Base-by-base conservation (phyloP, 2,888 invertebrate genomes). In the Pheosia gnoma region DNA sequence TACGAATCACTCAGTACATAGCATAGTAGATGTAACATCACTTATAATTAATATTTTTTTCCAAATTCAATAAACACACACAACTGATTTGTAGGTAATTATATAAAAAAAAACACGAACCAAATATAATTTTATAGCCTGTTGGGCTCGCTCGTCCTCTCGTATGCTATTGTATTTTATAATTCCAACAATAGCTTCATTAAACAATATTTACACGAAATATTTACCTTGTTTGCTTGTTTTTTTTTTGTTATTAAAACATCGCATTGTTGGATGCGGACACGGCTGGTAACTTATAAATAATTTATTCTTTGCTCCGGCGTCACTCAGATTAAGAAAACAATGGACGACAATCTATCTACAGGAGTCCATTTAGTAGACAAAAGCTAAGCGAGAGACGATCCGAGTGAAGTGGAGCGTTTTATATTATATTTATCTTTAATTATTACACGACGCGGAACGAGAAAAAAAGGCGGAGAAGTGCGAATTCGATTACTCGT, bases 361-460 rank as follows among this genome's bases (percentile, higher is more conserved):
- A 87, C 84, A 89, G 76, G 81, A 86, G 81, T 87, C 86, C 86
- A 86, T 90, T 90, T 88, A 84, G 79, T 81, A 89, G 89, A 92
- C 88, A 90, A 92, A 89, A 87, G 88, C 82, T 74, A 80, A 82
- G 77, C 82, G 82, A 77, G 82, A 82, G 80, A 82, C 77, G 83
- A 84, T 83, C 78, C 74, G 65, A 68, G 85, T 80, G 86, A 88
- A 92, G 87, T 88, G 90, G 79, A 90, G 83, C 90, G 85, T 88
- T 92, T 91, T 89, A 88, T 93, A 89, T 91, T 89, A 89, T 93
- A 91, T 93, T 93, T 93, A 93, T 91, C 90, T 93, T 93, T 93
- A 92, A 93, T 93, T 92, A 92, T 85, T 87, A 91, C 91, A 91
- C 85, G 82, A 80, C 65, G 79, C 66, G 62, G 77, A 80, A 81